Base-by-base conservation (phyloP, 2,113 vertebrate species). In the Lophotis ruficrista region DNA sequence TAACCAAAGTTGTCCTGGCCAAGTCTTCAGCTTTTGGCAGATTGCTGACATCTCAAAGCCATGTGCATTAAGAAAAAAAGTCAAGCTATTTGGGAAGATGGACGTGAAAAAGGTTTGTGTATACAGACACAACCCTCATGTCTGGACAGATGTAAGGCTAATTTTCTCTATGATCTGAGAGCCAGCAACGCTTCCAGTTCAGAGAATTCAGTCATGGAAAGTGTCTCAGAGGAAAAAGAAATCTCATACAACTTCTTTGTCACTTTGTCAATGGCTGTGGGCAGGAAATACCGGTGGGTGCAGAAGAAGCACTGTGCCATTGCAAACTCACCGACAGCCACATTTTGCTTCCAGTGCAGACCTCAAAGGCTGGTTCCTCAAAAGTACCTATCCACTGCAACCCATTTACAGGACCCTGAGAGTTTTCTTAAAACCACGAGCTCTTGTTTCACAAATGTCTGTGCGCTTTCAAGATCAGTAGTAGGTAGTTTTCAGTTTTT, bases 261-360 rank as follows among this genome's bases (percentile, higher is more conserved):
- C 10, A 21, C 15, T 33, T 54, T 69, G 23, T 47, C 0, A 1
- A n/a, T 35, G 21, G 11, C 22, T 83, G 1, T 28, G 23, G 38
- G 7, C 14, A 50, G 54, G 70, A 78, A 82, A 56, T 1, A 1
- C 11, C 0, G 0, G 8, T 35, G 37, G 4, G 0, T 77, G 3
- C 51, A 75, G 37, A 35, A 73, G 56, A 53, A 45, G 14, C 27
- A 4, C 10, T 73, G 31, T 72, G 22, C 20, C 70, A 12, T 31
- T 79, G 20, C 58, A 77, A 66, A 85, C 17, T 60, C 60, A 41
- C 17, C 50, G 56, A 3, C 21, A 61, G 15, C 6, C 21, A 10
- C 3, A 0, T 19, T 53, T 5, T n/a, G 51, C 2, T 10, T 58
- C 18, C 23, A 25, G 15, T 30, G 27, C 23, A 89, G 58, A 28